Percentiles rank a stretch among this genome's conserved stretches.
Conservation (phyloP, 2,797 vertebrate species). For the Psittacula derbiana region DNA sequence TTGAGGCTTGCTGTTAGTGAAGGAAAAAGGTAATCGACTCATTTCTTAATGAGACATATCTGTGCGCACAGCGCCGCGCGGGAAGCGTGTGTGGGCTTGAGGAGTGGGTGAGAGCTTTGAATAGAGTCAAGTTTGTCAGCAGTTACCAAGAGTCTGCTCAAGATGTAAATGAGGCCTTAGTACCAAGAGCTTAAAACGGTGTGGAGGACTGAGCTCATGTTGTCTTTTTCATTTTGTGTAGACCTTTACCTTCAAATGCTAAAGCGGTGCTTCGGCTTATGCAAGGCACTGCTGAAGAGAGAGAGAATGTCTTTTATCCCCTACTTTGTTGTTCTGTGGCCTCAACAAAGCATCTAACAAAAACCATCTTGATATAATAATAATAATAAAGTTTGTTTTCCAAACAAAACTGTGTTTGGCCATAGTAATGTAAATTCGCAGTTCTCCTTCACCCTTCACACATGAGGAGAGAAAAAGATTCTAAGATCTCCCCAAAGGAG, state of each 20-base stretch:
- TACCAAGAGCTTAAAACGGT: not conserved
- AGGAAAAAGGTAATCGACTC: not conserved
- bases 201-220: not conserved
- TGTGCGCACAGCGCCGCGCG: not conserved
- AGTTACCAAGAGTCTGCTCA: not conserved
- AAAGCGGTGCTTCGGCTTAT: not conserved
- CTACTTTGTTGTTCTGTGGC: not conserved
- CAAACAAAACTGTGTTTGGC: conserved; percentile 18
- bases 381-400: conserved; percentile 41
- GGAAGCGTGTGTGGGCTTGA: not conserved
- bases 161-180: not conserved
- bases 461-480: not conserved
- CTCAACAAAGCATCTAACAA: not conserved
- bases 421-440: conserved; percentile 18
- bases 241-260: not conserved
- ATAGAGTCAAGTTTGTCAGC: not conserved
- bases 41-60: not conserved
- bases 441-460: not conserved
- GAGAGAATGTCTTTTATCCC: not conserved
- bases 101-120: conserved; percentile 13
- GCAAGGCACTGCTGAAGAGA: not conserved
- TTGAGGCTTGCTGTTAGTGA: not conserved
- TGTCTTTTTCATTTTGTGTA: not conserved
- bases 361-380: not conserved
- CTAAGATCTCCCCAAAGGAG: not conserved